Conservation (phyloP, 2,888 invertebrate species). For the Plusia festucae region DNA sequence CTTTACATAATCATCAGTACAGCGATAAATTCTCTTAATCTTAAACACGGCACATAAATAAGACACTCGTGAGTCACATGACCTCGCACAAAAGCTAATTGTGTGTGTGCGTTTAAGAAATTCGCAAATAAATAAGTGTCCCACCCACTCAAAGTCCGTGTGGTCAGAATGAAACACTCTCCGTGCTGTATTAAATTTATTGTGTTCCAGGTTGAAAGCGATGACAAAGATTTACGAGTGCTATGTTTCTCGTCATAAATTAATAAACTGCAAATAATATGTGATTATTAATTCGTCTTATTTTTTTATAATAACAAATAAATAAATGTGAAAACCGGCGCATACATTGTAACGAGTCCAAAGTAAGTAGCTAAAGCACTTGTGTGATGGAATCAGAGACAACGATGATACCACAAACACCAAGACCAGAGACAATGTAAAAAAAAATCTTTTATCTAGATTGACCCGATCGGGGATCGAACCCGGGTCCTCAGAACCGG, state of each 20-base stretch:
- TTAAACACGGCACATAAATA: constrained; percentile 51
- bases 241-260: neutral
- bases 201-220: constrained; percentile 33
- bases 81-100: constrained; percentile 58
- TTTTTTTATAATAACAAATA: too few species aligned
- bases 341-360: too few species aligned
- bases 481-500: too few species aligned
- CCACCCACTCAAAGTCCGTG: constrained; percentile 57
- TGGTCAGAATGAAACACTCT: constrained; percentile 52
- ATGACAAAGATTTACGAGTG: neutral
- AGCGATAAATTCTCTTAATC: constrained; percentile 51
- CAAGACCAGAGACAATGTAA: too few species aligned
- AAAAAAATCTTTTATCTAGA: too few species aligned
- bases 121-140: constrained; percentile 61
- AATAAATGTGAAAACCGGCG: too few species aligned
- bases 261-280: neutral
- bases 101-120: constrained; percentile 58
- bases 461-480: too few species aligned
- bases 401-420: too few species aligned
- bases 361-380: too few species aligned
- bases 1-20: constrained; percentile 34
- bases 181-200: constrained; percentile 30
- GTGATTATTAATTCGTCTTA: too few species aligned
- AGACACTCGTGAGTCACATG: constrained; percentile 52
- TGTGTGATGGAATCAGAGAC: too few species aligned